Evolutionary conservation across 2,113 vertebrate genomes (phyloP).

Genomic region (Myrmecophaga tridactyla): DNA sequence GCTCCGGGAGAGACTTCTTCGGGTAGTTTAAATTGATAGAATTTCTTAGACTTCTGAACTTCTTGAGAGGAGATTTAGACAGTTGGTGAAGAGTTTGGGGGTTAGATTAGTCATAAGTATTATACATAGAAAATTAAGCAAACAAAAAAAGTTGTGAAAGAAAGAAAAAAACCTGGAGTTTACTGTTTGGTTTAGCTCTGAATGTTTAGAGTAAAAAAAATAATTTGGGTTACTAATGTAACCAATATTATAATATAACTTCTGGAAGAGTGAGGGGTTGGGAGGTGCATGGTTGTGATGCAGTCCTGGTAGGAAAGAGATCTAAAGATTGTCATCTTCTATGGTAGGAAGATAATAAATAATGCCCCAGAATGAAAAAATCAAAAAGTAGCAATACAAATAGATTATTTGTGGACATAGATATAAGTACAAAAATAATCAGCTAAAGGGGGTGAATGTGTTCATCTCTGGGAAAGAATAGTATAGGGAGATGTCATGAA

Average conservation of each 20-base stretch:
- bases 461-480: neutral
- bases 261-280: neutral
- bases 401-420: neutral
- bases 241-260: conserved; percentile 21
- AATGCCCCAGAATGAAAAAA: neutral
- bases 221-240: conserved; percentile 14
- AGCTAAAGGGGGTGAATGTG: neutral
- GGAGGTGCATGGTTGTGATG: conserved; percentile 6
- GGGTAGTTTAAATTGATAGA: conserved; percentile 8
- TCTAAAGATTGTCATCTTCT: conserved; percentile 29
- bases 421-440: conserved; percentile 13
- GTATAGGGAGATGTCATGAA: neutral
- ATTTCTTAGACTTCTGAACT: neutral
- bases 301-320: neutral
- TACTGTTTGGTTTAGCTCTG: neutral
- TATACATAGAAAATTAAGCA: neutral
- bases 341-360: neutral
- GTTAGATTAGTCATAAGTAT: neutral
- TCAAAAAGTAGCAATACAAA: neutral
- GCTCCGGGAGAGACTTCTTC: neutral
- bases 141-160: conserved; percentile 17
- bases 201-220: conserved; percentile 37
- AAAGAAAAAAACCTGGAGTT: neutral
- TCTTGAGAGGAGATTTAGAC: conserved; percentile 28
- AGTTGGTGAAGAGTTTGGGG: neutral